Evolutionary conservation across 2,888 invertebrate genomes (phyloP).

Genomic region (Philhelius pedissequus): DNA sequence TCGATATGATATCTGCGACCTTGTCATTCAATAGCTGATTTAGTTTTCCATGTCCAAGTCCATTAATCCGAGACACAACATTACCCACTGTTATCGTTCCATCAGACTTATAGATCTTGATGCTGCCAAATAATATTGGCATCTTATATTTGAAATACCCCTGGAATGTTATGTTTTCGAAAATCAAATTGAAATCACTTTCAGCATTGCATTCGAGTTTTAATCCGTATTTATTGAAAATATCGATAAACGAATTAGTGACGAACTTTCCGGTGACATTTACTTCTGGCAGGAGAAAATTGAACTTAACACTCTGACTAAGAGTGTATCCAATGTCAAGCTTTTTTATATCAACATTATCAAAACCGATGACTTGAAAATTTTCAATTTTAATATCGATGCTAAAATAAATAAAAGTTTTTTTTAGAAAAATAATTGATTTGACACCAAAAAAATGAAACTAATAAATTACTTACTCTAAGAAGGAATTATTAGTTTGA

Average conservation of each 20-base stretch:
- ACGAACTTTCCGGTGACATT: slow-evolving; percentile 71
- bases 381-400: slow-evolving; percentile 66
- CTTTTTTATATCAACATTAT: slow-evolving; percentile 71
- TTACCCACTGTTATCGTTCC: slow-evolving; percentile 71
- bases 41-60: slow-evolving; percentile 71
- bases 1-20: slow-evolving; percentile 72
- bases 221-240: slow-evolving; percentile 71
- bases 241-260: slow-evolving; percentile 71
- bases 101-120: slow-evolving; percentile 75
- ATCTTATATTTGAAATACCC: slow-evolving; percentile 76
- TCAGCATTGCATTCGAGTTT: slow-evolving; percentile 72
- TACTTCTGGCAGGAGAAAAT: slow-evolving; percentile 71
- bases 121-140: slow-evolving; percentile 74
- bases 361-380: slow-evolving; percentile 75
- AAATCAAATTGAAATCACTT: slow-evolving; percentile 72
- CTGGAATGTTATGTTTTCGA: slow-evolving; percentile 73
- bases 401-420: neutral
- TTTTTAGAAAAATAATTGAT: no score
- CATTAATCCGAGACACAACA: slow-evolving; percentile 72
- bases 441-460: no score
- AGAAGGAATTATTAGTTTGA: neutral
- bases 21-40: slow-evolving; percentile 73
- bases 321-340: slow-evolving; percentile 74
- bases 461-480: slow-evolving; percentile 34
- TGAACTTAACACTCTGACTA: slow-evolving; percentile 73